Percentiles rank a stretch among this genome's conserved stretches.
Evolutionary conservation across 2,888 invertebrate species (phyloP).

Genomic region (Brenthis ino): DNA sequence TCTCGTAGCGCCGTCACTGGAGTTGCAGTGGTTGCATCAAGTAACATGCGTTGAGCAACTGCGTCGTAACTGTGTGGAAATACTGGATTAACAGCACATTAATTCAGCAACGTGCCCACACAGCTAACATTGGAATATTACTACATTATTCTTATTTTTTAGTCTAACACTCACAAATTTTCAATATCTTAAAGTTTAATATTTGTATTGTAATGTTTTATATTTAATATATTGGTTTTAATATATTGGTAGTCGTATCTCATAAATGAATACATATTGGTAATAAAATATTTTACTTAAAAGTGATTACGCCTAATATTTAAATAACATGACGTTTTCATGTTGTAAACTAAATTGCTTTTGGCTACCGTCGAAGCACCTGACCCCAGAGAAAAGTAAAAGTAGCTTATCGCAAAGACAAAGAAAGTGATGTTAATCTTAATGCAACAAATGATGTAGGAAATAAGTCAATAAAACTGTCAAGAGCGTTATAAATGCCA

Average conservation of each 20-base stretch:
- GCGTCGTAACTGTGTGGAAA: slow-evolving; percentile 67
- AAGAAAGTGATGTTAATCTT: slow-evolving; percentile 53
- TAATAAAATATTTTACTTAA: not conserved
- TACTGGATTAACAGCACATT: slow-evolving; percentile 62
- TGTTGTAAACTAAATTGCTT: too few relatives aligned
- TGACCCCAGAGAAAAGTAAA: slow-evolving; percentile 52
- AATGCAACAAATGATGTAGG: slow-evolving; percentile 53
- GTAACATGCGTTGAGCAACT: slow-evolving; percentile 59
- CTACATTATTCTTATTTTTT: too few relatives aligned
- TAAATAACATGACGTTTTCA: too few relatives aligned
- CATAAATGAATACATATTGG: not conserved
- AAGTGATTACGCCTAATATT: too few relatives aligned
- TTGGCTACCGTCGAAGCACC: slow-evolving; percentile 18
- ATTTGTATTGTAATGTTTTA: too few relatives aligned
- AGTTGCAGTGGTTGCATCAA: slow-evolving; percentile 50
- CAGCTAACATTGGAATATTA: not conserved
- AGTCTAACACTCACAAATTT: too few relatives aligned
- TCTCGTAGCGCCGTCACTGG: slow-evolving; percentile 47
- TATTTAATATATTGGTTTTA: not conserved
- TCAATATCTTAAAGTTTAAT: too few relatives aligned
- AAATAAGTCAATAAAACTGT: slow-evolving; percentile 51
- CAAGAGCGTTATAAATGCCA: slow-evolving; percentile 43
- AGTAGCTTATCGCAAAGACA: slow-evolving; percentile 33
- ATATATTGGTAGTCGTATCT: not conserved
- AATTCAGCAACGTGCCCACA: slow-evolving; percentile 44